phyloP scores from a whole-genome alignment of 2,888 invertebrate genomes.

The Linhomoeus sp. region DNA sequence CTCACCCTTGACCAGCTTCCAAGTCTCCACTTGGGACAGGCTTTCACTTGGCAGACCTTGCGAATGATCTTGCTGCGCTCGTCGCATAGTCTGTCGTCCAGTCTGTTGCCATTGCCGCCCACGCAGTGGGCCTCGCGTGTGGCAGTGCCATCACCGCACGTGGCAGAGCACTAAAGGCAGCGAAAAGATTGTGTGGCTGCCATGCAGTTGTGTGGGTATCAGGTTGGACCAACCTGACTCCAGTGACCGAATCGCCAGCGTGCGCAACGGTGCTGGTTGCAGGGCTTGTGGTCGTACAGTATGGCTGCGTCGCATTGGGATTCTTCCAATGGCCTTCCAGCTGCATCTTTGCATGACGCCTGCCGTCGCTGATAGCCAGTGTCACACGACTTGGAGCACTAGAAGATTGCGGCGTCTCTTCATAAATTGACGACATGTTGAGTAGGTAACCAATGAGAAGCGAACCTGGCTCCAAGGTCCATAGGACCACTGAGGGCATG shows the following conservation, averaged over 20 bases:
- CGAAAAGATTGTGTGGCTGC: too few relatives aligned
- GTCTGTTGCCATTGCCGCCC: neutral
- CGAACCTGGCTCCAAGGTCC: constrained; percentile 4
- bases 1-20: constrained; percentile 29
- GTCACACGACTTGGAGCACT: constrained; percentile 32
- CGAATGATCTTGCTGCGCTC: constrained; percentile 14
- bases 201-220: neutral
- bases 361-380: constrained; percentile 30
- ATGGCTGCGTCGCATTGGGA: constrained; percentile 1
- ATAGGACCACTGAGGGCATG: constrained; percentile 26
- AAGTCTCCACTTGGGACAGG: constrained; percentile 30
- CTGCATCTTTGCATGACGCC: constrained; percentile 29
- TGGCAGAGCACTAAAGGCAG: constrained; percentile 22
- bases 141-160: constrained; percentile 23
- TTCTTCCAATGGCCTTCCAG: constrained; percentile 21
- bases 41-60: constrained; percentile 27
- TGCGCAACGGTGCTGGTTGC: constrained; percentile 21
- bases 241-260: constrained; percentile 19
- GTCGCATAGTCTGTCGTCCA: constrained; percentile 14
- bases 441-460: too few relatives aligned
- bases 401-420: constrained; percentile 6
- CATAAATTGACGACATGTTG: too few relatives aligned
- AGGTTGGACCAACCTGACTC: constrained; percentile 6
- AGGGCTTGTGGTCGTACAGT: constrained; percentile 12
- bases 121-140: constrained; percentile 12